Evolutionary conservation across 1,140 invertebrate species (phyloP).

Genomic region (Camponotus pennsylvanicus): DNA sequence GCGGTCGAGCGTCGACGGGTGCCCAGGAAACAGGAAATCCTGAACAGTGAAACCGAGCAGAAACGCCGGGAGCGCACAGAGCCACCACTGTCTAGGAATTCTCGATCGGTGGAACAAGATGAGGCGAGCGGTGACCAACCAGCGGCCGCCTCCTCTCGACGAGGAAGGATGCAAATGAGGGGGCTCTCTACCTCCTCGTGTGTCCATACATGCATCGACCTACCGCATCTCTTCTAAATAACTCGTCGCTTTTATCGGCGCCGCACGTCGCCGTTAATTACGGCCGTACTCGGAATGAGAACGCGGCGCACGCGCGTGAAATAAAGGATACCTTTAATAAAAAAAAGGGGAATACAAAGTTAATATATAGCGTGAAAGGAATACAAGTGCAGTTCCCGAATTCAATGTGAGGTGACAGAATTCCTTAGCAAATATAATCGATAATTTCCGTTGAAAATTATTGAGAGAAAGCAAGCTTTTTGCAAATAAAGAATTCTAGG

Average conservation of each 20-base stretch:
- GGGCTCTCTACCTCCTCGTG: neutral
- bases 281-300: conserved; percentile 10
- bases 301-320: neutral
- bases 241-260: conserved; percentile 35
- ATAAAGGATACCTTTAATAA: neutral
- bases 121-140: conserved; percentile 51
- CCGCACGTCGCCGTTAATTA: conserved; percentile 34
- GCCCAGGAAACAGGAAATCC: conserved; percentile 83
- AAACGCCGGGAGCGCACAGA: conserved; percentile 79
- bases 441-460: neutral
- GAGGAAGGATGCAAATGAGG: conserved; percentile 62
- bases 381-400: neutral
- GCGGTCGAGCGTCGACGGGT: conserved; percentile 34
- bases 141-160: conserved; percentile 38
- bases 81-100: conserved; percentile 77
- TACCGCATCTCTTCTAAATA: conserved; percentile 44
- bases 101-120: conserved; percentile 70
- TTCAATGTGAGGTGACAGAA: neutral
- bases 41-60: conserved; percentile 81
- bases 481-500: neutral
- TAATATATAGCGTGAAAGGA: neutral
- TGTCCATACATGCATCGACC: conserved; percentile 18
- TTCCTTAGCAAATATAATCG: neutral
- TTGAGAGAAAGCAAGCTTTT: neutral
- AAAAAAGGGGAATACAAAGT: neutral